Evolutionary conservation across 2,797 vertebrate species (phyloP).

Genomic region (Poecilia picta): DNA sequence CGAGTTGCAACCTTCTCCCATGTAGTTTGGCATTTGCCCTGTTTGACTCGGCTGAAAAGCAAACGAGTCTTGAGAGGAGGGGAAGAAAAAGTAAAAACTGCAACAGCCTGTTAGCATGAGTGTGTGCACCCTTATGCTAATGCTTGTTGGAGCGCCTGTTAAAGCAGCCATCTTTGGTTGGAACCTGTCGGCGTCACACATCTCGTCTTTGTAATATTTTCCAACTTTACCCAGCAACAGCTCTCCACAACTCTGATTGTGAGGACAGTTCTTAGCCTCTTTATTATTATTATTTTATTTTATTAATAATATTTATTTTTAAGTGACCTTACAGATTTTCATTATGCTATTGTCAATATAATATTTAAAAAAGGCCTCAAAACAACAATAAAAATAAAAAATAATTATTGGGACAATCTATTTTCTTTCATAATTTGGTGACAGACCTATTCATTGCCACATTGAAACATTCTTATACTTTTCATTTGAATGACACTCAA

Average conservation of each 20-base stretch:
- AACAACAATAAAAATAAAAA: no score
- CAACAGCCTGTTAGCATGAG: neutral
- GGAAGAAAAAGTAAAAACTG: neutral
- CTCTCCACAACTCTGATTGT: neutral
- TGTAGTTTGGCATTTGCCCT: neutral
- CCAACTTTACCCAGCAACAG: neutral
- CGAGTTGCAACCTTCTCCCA: neutral
- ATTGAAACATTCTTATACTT: no score
- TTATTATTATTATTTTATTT: neutral
- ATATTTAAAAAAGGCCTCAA: no score
- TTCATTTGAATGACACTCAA: neutral
- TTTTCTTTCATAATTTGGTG: no score
- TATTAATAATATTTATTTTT: no score
- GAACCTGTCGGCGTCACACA: neutral
- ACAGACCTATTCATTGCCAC: neutral
- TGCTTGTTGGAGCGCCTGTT: neutral
- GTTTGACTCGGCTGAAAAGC: neutral
- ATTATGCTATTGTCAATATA: no score
- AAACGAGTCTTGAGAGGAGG: neutral
- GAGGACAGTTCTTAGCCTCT: neutral
- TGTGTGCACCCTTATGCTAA: neutral
- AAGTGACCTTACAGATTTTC: no score
- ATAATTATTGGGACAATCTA: no score
- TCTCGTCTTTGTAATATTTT: neutral
- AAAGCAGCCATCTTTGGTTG: neutral